Base-by-base conservation (phyloP, 2,888 invertebrate genomes). In the Eudasyphora cyanicolor region DNA sequence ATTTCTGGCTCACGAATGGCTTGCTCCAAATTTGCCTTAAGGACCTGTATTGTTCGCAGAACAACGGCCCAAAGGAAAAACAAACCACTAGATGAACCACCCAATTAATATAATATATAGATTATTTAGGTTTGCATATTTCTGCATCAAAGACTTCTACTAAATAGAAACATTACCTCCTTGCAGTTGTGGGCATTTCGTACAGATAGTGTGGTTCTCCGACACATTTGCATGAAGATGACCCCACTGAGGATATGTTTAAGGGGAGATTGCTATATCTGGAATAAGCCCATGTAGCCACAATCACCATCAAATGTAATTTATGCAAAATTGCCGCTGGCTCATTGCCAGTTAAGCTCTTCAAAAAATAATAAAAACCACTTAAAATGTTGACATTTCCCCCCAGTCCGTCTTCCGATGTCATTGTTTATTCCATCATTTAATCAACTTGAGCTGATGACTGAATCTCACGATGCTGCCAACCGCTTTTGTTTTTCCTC, bases 351-450 rank as follows among this genome's bases (percentile, higher is more conserved):
- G 87, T 87, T 89, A 87, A 89, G 89, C 88, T 88, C 88, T 87
- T 86, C 32, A 35, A 51, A 71, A 71, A 71, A 54, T 54, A 87
- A 89, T 88, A 87, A 89, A 89, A 90, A 89, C 87, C 88, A 89
- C 89, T 90, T 89, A 88, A 88, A 88, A 87, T 90, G 88, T 90
- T 90, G 90, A 90, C 89, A 88, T 88, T 89, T 89, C 89, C 86
- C 87, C 87, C 86, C 86, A 38, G 86, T 87, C 85, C 12, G 24
- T 32, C 12, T 32, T 60, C 32, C 69, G 17, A 42, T 67, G 42
- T 42, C 67, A 67, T 67, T 89, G 87, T 90, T 90, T 90, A 88
- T 89, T 90, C 86, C 87, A 87, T 88, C 87, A 89, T 89, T 90
- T 90, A 88, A 89, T 90, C 90, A 89, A 89, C 87, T 89, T 86